Percentiles rank a stretch among this genome's conserved stretches.
Conservation (phyloP, 2,797 vertebrate species). For the Oreochromis mossambicus region DNA sequence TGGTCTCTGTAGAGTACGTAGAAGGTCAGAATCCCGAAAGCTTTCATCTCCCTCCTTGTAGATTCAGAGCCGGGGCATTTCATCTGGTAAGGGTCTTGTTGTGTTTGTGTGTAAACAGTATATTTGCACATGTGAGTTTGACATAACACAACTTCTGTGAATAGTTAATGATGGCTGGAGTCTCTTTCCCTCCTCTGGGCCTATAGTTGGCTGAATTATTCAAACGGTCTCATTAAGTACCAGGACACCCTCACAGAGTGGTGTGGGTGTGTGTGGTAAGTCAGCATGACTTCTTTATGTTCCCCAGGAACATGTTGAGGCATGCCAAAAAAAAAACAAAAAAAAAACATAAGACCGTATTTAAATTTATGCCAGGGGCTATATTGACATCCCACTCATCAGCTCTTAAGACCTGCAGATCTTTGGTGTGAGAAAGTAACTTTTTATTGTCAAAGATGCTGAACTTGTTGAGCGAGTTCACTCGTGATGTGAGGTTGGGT, state of each 20-base stretch:
- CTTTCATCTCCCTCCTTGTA: not conserved
- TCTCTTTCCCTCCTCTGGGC: conserved; percentile 35
- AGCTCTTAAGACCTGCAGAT: not conserved
- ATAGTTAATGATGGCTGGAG: conserved; percentile 64
- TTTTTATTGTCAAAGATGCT: not conserved
- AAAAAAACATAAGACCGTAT: fast-evolving
- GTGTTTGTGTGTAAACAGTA: conserved; percentile 24
- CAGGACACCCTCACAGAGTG: conserved; percentile 32
- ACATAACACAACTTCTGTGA: conserved; percentile 57
- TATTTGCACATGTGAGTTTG: conserved; percentile 33
- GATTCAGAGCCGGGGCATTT: conserved; percentile 18
- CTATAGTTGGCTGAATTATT: conserved; percentile 70
- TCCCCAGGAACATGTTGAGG: conserved; percentile 34
- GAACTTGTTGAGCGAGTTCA: conserved; percentile 4
- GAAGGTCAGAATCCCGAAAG: conserved; percentile 9
- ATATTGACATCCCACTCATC: conserved; percentile 11
- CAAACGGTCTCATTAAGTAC: conserved; percentile 66
- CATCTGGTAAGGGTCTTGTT: conserved; percentile 32
- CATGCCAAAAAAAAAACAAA: not conserved
- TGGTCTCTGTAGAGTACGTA: not conserved
- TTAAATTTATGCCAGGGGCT: conserved; percentile 8
- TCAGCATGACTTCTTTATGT: not conserved
- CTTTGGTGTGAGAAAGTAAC: not conserved
- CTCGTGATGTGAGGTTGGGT: not conserved
- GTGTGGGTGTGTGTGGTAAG: conserved; percentile 7